Evolutionary conservation across 2,888 invertebrate species (phyloP).

Genomic region (Netelia fuscicornis): DNA sequence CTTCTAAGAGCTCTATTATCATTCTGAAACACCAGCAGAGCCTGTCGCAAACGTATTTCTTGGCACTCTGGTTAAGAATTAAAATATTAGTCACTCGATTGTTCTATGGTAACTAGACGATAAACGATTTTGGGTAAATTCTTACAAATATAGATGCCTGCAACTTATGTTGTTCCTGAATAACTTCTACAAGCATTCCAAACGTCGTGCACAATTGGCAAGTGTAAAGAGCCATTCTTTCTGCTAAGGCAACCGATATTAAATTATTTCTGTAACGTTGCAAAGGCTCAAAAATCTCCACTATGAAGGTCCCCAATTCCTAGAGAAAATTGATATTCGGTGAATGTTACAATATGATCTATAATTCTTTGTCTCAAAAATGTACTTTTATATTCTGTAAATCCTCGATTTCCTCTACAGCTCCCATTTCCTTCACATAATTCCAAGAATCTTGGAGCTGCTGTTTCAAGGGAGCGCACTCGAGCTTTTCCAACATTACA

Average conservation of each 20-base stretch:
- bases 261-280: conserved; percentile 79
- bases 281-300: conserved; percentile 78
- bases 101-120: too few species aligned
- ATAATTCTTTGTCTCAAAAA: neutral
- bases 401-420: conserved; percentile 80
- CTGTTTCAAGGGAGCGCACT: conserved; percentile 78
- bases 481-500: conserved; percentile 78
- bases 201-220: conserved; percentile 80
- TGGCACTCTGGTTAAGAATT: conserved; percentile 75
- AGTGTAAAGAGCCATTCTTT: conserved; percentile 79
- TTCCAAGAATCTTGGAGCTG: conserved; percentile 78
- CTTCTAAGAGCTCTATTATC: conserved; percentile 78
- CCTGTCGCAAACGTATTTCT: conserved; percentile 81
- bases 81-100: too few species aligned
- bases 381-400: conserved; percentile 81
- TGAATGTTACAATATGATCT: conserved; percentile 11
- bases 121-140: conserved; percentile 14
- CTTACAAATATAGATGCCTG: conserved; percentile 80
- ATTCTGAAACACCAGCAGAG: conserved; percentile 81
- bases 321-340: conserved; percentile 57
- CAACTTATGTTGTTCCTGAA: conserved; percentile 80
- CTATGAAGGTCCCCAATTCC: conserved; percentile 81
- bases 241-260: conserved; percentile 74
- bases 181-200: conserved; percentile 78
- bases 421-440: conserved; percentile 82